Evolutionary conservation across 2,113 vertebrate species (phyloP).

Genomic region (Fulmarus glacialis): DNA sequence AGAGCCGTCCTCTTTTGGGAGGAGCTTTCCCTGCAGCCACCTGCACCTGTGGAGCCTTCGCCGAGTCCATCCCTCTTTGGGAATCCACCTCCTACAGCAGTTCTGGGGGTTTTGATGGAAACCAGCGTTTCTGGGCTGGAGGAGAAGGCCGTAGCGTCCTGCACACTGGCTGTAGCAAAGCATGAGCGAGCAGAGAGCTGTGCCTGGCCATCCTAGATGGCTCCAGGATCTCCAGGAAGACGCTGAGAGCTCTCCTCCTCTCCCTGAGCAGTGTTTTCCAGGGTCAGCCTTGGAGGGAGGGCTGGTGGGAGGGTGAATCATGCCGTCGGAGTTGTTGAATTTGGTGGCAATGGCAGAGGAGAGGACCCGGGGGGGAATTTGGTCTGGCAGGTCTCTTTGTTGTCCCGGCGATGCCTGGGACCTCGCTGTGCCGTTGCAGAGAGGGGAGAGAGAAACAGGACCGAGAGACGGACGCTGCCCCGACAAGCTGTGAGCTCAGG

Average conservation of each 20-base stretch:
- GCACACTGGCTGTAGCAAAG: background rate
- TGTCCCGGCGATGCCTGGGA: background rate
- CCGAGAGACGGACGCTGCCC: rapidly evolving
- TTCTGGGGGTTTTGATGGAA: rapidly evolving
- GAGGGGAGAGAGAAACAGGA: background rate
- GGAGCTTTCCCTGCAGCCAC: background rate
- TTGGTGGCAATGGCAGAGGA: background rate
- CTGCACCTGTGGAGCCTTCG: rapidly evolving
- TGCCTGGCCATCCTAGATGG: rapidly evolving
- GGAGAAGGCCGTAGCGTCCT: rapidly evolving
- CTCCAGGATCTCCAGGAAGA: background rate
- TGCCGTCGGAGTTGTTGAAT: background rate
- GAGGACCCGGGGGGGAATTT: background rate
- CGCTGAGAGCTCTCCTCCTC: background rate
- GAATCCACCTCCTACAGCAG: rapidly evolving
- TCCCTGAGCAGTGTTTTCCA: background rate
- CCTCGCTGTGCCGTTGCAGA: background rate
- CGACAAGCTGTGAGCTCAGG: rapidly evolving
- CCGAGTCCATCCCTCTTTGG: rapidly evolving
- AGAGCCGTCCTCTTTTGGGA: rapidly evolving
- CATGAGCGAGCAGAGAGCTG: background rate
- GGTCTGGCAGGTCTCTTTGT: background rate
- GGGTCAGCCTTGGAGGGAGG: rapidly evolving
- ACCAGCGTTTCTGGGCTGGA: background rate
- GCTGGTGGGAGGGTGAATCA: rapidly evolving